Base-by-base conservation (phyloP, 2,113 vertebrate genomes). In the Microcebus griseorufus region DNA sequence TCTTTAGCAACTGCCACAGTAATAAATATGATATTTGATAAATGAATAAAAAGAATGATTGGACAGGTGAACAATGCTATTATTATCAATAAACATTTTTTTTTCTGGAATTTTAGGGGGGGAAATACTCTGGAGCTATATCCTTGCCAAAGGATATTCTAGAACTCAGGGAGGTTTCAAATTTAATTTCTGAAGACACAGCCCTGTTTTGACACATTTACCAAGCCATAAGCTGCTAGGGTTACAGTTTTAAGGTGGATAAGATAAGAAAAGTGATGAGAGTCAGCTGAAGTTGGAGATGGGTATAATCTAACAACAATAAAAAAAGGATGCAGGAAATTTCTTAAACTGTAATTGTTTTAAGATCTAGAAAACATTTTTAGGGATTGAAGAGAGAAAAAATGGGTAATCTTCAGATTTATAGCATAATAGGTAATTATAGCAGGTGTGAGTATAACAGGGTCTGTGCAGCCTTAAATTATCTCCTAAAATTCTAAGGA, bases 221-320 rank as follows among this genome's bases (percentile, higher is more conserved):
- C 80, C 69, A 87, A 82, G 64, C 34, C 27, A 17, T 23, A 87
- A 87, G 7, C 83, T 87, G 73, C 94, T 94, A 42, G 32, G 37
- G 86, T 29, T 92, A 83, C 90, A 88, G 37, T 96, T 97, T 93
- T 42, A 70, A 97, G 60, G 60, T 53, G 48, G 22, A 22, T 93
- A 58, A 88, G 76, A 75, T 64, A 39, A 96, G 76, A 14, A 27
- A n/a, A 45, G 12, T 16, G 88, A 81, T 81, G 60, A n/a, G 55
- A 85, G 39, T 82, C 58, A 48, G 29, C 55, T n/a, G 22, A 73
- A 20, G 5, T 16, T 42, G 4, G 32, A 23, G 14, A 10, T 37
- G 27, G 64, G 12, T 22, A 1, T 53, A 55, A 58, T 42, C 53
- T 37, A n/a, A 51, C 34, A 76, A 64, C 62, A 64, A 29, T 10